Evolutionary conservation across 2,113 vertebrate genomes (phyloP).

Genomic region (Dicerorhinus sumatrensis): DNA sequence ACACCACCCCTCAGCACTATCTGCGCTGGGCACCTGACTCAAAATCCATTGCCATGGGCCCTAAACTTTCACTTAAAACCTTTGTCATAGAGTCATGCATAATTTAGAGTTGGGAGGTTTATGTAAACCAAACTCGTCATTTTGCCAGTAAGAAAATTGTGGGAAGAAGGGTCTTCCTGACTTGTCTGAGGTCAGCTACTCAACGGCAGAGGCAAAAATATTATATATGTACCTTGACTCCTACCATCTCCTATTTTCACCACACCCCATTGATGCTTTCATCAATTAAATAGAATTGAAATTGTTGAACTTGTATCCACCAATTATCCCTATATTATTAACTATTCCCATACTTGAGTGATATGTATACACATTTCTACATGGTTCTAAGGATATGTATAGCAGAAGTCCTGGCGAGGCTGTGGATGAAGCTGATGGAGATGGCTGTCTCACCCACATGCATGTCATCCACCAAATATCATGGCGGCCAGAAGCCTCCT

Average conservation of each 20-base stretch:
- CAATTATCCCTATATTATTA: neutral
- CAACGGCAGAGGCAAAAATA: neutral
- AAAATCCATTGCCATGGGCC: neutral
- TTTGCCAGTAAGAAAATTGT: neutral
- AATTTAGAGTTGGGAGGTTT: neutral
- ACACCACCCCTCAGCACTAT: neutral
- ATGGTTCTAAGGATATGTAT: neutral
- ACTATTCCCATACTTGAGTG: neutral
- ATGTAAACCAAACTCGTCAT: neutral
- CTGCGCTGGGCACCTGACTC: neutral
- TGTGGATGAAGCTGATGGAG: neutral
- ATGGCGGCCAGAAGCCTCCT: neutral
- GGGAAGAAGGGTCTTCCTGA: neutral
- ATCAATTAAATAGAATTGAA: neutral
- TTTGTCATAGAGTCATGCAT: neutral
- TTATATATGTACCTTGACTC: neutral
- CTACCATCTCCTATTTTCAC: neutral
- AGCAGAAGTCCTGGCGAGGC: neutral
- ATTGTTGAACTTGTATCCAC: neutral
- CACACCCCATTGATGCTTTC: neutral
- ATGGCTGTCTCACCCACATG: neutral
- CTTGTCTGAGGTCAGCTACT: neutral
- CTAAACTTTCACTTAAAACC: neutral
- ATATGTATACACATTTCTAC: neutral
- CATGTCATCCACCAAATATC: neutral